These are phyloP conservation scores for Diaprepes abbreviatus DNA, from an alignment of 2,888 invertebrate species.

Conservation along the genomic window DNA sequence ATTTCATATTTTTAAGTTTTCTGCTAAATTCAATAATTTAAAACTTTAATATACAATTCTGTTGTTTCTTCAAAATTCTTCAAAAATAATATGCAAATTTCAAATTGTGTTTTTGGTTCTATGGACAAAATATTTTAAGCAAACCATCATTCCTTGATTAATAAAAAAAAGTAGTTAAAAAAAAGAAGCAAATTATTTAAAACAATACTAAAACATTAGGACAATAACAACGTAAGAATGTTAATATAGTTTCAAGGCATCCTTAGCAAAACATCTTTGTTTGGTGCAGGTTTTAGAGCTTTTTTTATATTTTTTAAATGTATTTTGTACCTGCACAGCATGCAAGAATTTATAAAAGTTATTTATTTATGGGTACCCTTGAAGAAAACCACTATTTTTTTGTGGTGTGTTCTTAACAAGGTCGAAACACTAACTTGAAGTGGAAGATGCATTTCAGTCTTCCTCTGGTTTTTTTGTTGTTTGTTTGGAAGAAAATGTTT, in stretches of 20 bases:
- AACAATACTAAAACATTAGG: too few species aligned
- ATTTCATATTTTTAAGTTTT: too few species aligned
- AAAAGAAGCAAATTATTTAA: too few species aligned
- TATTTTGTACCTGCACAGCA: neutral
- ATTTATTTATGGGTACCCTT: neutral
- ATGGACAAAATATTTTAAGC: too few species aligned
- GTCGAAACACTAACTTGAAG: neutral
- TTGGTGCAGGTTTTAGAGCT: neutral
- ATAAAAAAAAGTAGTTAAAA: too few species aligned
- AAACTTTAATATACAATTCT: too few species aligned
- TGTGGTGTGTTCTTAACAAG: neutral
- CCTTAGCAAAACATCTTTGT: neutral
- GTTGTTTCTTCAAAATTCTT: too few species aligned
- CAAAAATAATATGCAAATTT: too few species aligned
- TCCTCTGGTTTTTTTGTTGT: neutral
- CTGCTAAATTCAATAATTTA: too few species aligned
- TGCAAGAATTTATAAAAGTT: neutral
- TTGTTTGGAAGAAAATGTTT: neutral
- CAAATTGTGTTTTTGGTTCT: too few species aligned
- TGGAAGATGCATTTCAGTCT: constrained; percentile 1
- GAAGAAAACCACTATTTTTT: constrained; percentile 4
- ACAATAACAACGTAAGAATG: neutral
- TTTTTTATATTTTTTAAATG: neutral
- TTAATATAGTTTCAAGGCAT: neutral
- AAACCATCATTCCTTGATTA: too few species aligned